phyloP scores from a whole-genome alignment of 2,888 invertebrate genomes.

The Sepiola atlantica region DNA sequence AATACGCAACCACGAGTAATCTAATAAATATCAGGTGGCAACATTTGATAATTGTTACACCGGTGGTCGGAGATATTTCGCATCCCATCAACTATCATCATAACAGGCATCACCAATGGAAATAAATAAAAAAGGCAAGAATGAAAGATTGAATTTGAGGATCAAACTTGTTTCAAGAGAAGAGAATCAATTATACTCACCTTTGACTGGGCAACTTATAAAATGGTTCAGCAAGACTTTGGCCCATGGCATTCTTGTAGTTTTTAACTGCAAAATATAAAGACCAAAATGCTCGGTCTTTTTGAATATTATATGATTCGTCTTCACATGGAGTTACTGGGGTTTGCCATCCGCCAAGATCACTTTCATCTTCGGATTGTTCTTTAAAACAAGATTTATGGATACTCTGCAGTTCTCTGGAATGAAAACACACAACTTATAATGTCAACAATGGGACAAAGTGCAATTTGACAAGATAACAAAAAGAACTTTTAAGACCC shows the following conservation, averaged over 20 bases:
- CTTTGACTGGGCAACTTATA: constrained; percentile 88
- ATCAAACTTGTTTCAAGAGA: too few species aligned
- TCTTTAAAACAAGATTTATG: constrained; percentile 23
- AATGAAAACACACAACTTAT: background rate
- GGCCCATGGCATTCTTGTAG: constrained; percentile 78
- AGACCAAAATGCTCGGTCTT: constrained; percentile 82
- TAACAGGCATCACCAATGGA: too few species aligned
- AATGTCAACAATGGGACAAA: too few species aligned
- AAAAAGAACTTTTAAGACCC: too few species aligned
- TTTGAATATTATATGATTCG: constrained; percentile 76
- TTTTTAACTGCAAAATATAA: constrained; percentile 86
- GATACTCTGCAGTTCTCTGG: constrained; percentile 11
- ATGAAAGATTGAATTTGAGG: background rate
- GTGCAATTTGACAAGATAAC: too few species aligned
- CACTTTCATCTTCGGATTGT: constrained; percentile 53
- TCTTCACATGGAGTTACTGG: constrained; percentile 62
- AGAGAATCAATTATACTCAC: constrained; percentile 62
- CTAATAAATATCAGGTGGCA: too few species aligned
- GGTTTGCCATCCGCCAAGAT: constrained; percentile 48
- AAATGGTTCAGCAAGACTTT: constrained; percentile 91
- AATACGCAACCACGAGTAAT: too few species aligned
- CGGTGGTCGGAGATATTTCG: too few species aligned
- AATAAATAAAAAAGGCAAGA: background rate
- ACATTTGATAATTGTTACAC: too few species aligned
- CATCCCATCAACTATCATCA: too few species aligned